Evolutionary conservation across 2,797 vertebrate genomes (phyloP), one percentile per base, ranked within the genome.

Genomic region (Epinephelus awoara): DNA sequence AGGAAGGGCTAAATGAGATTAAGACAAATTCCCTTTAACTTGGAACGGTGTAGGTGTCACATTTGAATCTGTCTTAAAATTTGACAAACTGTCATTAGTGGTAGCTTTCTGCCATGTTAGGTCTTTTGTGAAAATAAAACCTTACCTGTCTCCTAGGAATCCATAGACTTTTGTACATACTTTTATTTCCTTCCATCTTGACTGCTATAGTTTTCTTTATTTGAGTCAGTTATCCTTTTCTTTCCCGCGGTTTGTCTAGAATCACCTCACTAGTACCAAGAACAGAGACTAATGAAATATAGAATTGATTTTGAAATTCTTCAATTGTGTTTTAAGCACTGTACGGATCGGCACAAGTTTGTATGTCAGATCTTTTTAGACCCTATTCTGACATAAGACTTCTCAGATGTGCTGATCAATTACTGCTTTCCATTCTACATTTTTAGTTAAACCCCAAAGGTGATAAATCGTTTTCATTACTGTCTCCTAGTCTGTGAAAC

Each of bases 301-400:
- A n/a, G 10, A 55, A 40, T 0, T 2, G 0, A 18, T 42, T 27
- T 25, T 1, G 10, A 58, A n/a, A 56, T 10, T 27, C 1, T 49
- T 19, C 25, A 2, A 6, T 29, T 50, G 4, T 21, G 5, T 64
- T 55, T 46, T 17, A 52, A 52, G 38, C 54, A 11, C 72, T 18
- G 27, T 3, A 14, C 19, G 29, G 27, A 55, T 75, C 18, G 3
- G 0, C 23, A 51, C 29, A 40, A 19, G n/a, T 49, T n/a, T 40
- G n/a, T 12, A 44, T 55, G 11, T 56, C n/a, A 12, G 42, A 49
- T 65, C n/a, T 66, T 38, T 38, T 50, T 0, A 17, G 6, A 8
- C 6, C 0, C 17, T 13, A 4, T 5, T 56, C 2, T 23, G 42
- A 2, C 1, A 19, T 17, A 8, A 2, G 7, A 25, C 50, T 47